Conservation (phyloP, 2,113 vertebrate species). For the Hippocampus zosterae region DNA sequence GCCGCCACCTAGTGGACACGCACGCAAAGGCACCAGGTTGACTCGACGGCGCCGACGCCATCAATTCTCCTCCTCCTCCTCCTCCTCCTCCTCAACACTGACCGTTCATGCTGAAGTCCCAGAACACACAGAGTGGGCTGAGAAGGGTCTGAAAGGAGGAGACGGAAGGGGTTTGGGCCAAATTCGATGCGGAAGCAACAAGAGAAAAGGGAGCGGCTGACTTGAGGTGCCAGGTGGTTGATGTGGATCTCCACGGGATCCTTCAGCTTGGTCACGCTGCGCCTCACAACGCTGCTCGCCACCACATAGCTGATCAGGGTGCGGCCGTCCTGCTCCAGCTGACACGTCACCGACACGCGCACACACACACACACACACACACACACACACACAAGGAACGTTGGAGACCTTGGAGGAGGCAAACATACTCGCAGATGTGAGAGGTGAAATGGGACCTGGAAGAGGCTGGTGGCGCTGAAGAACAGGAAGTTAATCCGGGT, state of each 20-base stretch:
- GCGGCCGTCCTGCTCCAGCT: constrained; percentile 50
- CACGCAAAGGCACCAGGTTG: not conserved
- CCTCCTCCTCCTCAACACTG: constrained; percentile 39
- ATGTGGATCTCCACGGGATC: constrained; percentile 84
- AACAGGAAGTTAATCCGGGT: constrained; percentile 92
- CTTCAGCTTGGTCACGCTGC: constrained; percentile 76
- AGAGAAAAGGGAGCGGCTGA: constrained; percentile 37
- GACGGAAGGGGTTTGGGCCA: too few relatives aligned
- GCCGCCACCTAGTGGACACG: constrained; percentile 68
- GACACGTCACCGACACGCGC: not conserved
- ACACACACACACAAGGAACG: too few relatives aligned
- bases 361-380: too few relatives aligned
- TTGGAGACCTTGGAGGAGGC: too few relatives aligned
- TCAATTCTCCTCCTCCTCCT: not conserved
- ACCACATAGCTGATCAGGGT: constrained; percentile 88
- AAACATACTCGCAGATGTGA: too few relatives aligned
- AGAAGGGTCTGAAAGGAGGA: constrained; percentile 62
- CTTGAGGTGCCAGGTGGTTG: constrained; percentile 76
- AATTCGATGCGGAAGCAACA: not conserved
- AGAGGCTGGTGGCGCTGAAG: constrained; percentile 89
- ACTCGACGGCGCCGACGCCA: not conserved
- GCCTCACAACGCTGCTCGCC: constrained; percentile 89
- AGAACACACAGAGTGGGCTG: constrained; percentile 83
- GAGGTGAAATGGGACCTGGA: constrained; percentile 63
- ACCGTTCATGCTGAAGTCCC: constrained; percentile 88